Conservation (phyloP, 1,140 invertebrate species). For the Drosophila pachea region DNA sequence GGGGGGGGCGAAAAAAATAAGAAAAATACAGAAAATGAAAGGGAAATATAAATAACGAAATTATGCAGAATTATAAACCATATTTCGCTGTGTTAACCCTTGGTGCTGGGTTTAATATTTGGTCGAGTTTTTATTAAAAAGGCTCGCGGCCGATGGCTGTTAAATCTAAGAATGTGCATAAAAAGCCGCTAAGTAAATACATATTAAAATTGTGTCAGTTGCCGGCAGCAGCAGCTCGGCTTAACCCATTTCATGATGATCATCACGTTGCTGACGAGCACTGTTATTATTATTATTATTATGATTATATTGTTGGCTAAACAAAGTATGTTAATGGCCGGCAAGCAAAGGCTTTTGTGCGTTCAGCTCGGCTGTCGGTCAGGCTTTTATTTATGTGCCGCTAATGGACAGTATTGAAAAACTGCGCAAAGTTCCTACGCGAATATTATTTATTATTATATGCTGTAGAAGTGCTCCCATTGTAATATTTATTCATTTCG, state of each 20-base stretch:
- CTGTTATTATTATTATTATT: constrained; percentile 64
- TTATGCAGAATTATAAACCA: constrained; percentile 72
- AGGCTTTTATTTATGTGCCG: constrained; percentile 59
- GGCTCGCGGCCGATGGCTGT: constrained; percentile 16
- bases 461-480: constrained; percentile 9
- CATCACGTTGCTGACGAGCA: constrained; percentile 32
- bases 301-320: constrained; percentile 60
- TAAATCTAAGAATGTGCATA: constrained; percentile 62
- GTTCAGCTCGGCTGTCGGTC: constrained; percentile 12
- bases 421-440: constrained; percentile 44
- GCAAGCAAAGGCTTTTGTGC: constrained; percentile 16
- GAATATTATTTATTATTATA: constrained; percentile 63
- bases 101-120: constrained; percentile 51
- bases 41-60: constrained; percentile 67
- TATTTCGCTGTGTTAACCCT: constrained; percentile 57
- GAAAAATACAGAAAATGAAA: constrained; percentile 24
- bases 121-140: constrained; percentile 60
- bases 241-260: constrained; percentile 57
- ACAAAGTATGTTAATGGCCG: constrained; percentile 67
- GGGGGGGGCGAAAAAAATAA: background rate
- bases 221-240: constrained; percentile 9
- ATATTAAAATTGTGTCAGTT: constrained; percentile 68
- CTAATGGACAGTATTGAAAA: constrained; percentile 66
- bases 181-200: constrained; percentile 66
- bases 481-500: constrained; percentile 74